phyloP scores from a whole-genome alignment of 2,113 vertebrate genomes.

The Bufo bufo region DNA sequence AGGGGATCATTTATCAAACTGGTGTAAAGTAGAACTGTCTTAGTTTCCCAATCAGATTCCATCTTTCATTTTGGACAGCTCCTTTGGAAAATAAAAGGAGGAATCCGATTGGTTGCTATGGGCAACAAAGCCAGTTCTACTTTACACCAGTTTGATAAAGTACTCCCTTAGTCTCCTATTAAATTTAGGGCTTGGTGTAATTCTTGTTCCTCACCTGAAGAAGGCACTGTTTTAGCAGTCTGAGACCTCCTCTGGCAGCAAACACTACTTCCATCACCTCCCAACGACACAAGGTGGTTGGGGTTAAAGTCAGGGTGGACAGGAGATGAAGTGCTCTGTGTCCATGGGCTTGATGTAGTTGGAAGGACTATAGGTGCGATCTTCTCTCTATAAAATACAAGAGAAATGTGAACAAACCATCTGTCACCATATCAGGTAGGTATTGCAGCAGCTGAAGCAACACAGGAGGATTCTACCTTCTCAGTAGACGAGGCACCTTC shows the following conservation, averaged over 20 bases:
- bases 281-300: not conserved
- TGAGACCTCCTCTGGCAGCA: conserved; percentile 30
- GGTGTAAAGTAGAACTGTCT: no score
- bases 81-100: no score
- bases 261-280: not conserved
- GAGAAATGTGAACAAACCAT: not conserved
- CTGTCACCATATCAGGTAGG: not conserved
- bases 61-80: no score
- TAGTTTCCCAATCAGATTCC: no score
- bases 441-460: not conserved
- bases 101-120: no score
- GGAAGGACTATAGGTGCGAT: conserved; percentile 40
- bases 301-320: conserved; percentile 64
- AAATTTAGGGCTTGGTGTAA: not conserved
- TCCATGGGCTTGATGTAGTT: conserved; percentile 65
- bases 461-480: conserved; percentile 61
- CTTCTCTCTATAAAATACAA: conserved; percentile 60
- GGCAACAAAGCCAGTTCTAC: no score
- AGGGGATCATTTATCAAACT: no score
- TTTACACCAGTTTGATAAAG: no score
- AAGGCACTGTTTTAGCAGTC: not conserved
- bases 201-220: conserved; percentile 61
- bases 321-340: conserved; percentile 54
- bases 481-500: conserved; percentile 57
- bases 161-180: not conserved